These are phyloP conservation scores for Heteromormyrus szaboi DNA, from an alignment of 2,797 vertebrate genomes.

Conservation along the genomic window DNA sequence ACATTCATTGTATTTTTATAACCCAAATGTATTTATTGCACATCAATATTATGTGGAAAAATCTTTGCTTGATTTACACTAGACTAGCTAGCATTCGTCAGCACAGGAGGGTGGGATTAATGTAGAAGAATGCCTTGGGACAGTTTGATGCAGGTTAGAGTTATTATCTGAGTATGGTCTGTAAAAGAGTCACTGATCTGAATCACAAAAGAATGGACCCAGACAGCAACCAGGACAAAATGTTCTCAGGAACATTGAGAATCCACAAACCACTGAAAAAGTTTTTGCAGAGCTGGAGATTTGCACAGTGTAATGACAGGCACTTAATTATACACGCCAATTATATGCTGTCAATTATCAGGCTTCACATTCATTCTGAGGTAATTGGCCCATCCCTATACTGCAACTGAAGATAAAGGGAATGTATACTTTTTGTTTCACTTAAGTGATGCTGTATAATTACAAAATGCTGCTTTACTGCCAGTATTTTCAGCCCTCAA, in stretches of 20 bases:
- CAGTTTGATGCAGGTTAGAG: not conserved
- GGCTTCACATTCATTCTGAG: not conserved
- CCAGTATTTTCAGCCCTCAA: constrained; percentile 10
- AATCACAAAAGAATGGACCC: not conserved
- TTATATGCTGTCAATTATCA: not conserved
- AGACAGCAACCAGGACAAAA: not conserved
- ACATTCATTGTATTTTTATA: not conserved
- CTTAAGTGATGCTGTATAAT: not conserved
- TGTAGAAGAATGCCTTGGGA: not conserved
- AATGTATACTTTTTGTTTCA: not conserved
- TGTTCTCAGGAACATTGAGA: constrained; percentile 23
- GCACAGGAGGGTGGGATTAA: not conserved
- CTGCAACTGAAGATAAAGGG: constrained; percentile 23
- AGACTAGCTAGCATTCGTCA: not conserved
- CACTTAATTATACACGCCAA: constrained; percentile 10
- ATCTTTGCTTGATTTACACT: not conserved
- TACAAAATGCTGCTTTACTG: not conserved
- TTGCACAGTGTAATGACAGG: constrained; percentile 25
- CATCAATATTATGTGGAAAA: not conserved
- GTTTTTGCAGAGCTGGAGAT: constrained; percentile 13
- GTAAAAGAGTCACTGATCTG: not conserved
- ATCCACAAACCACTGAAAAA: not conserved
- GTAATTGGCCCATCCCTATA: not conserved
- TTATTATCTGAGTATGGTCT: not conserved
- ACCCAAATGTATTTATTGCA: not conserved